A percentile compares a stretch with the other conserved stretches of the same genome.
These are phyloP conservation scores for Alexandromys fortis DNA, from an alignment of 2,113 vertebrate genomes.

Conservation along the genomic window DNA sequence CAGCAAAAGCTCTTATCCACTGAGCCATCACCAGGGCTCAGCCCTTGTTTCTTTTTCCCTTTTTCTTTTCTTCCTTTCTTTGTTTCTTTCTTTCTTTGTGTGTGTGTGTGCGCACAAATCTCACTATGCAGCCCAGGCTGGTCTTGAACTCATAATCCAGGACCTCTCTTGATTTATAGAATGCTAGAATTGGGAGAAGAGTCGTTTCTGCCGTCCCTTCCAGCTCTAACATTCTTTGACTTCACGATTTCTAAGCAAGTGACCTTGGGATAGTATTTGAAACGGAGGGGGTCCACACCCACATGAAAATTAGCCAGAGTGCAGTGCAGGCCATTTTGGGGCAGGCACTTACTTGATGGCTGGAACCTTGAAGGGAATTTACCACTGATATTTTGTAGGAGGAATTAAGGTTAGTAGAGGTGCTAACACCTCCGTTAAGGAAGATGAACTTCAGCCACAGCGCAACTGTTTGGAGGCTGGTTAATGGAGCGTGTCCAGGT, in stretches of 20 bases:
- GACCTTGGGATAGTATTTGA: neutral
- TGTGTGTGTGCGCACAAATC: too few relatives aligned
- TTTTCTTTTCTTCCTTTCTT: neutral
- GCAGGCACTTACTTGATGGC: neutral
- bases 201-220: neutral
- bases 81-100: neutral
- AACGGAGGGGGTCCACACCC: neutral
- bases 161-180: neutral
- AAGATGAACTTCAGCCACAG: conserved; percentile 29
- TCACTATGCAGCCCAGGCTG: neutral
- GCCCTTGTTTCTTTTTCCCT: neutral
- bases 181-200: neutral
- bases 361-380: neutral
- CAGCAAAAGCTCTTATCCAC: neutral
- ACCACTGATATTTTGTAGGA: conserved; percentile 35
- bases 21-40: neutral
- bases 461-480: conserved; percentile 42
- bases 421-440: conserved; percentile 19
- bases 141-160: neutral
- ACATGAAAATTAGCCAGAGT: neutral
- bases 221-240: neutral
- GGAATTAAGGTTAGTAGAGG: neutral
- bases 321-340: neutral
- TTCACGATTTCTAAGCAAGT: conserved; percentile 8
- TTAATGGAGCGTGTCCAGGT: conserved; percentile 45